Conservation (phyloP, 2,113 vertebrate species). For the Poicephalus gulielmi region DNA sequence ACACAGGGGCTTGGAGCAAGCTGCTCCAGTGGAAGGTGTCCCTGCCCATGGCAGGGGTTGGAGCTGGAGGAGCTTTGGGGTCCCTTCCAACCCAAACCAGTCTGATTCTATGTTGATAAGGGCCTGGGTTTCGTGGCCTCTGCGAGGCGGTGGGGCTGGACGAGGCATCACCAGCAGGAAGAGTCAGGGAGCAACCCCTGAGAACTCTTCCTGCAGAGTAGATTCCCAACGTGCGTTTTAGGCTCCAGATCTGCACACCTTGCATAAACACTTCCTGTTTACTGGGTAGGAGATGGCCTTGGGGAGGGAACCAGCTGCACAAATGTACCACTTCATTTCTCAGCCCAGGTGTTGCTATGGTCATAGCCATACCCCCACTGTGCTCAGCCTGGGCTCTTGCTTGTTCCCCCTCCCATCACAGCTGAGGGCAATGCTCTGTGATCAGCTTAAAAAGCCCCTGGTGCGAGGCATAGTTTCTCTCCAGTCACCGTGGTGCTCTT, state of each 20-base stretch:
- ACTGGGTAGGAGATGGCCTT: rapidly evolving
- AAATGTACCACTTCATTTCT: rapidly evolving
- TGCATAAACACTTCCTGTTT: neutral
- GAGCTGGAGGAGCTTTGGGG: neutral
- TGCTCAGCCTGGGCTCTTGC: neutral
- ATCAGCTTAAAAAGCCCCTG: neutral
- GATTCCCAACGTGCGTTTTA: rapidly evolving
- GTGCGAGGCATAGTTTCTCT: rapidly evolving
- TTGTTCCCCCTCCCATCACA: neutral
- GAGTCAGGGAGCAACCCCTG: rapidly evolving
- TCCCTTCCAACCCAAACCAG: neutral
- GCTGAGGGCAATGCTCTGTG: neutral
- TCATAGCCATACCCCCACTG: rapidly evolving
- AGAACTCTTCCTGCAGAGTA: rapidly evolving
- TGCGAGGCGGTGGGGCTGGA: neutral
- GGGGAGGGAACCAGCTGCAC: neutral
- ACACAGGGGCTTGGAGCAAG: neutral
- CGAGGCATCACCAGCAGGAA: rapidly evolving
- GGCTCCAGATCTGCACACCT: neutral
- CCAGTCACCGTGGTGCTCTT: rapidly evolving
- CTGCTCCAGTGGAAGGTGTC: neutral
- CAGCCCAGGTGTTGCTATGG: rapidly evolving
- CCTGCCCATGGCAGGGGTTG: too few relatives aligned
- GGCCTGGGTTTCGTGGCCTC: neutral
- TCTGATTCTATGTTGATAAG: neutral